Base-by-base conservation (phyloP, 2,113 vertebrate genomes). In the Nettapus auritus region DNA sequence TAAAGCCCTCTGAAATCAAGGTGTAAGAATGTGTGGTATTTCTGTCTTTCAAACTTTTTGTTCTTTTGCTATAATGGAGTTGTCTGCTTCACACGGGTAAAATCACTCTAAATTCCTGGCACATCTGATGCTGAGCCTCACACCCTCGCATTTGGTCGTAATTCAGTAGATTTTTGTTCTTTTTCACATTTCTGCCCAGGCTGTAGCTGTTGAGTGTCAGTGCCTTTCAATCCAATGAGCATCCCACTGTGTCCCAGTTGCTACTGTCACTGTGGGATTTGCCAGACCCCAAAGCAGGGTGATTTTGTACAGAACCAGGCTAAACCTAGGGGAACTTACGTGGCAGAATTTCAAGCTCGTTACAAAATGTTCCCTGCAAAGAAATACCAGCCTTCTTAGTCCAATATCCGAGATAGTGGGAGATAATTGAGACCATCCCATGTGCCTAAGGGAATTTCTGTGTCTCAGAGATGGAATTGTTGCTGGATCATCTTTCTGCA, bases 371-470 rank as follows among this genome's bases (percentile, higher is more conserved):
- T 36, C 57, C 50, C 25, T 75, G 36, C 81, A 78, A 68, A 91
- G 81, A 67, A 82, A 20, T 11, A 52, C 60, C 86, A 57, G 38
- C 42, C 22, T 40, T 73, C 93, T 83, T 36, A 34, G 92, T 25
- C 85, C 88, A 88, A 81, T 90, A 93, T 95, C 95, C 23, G 42
- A 90, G 89, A 31, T 20, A 94, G 82, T 4, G 31, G 77, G 77
- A 82, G 67, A 50, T 95, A 97, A 97, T 94, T 97, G 91, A 95
- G 92, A 93, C 92, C 93, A 95, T 94, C 80, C 91, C 55, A 1
- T 56, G 40, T 57, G 91, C 95, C 85, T 0, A 3, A 75, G 91
- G 96, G 69, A 18, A 3, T 82, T 95, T 92, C 82, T 89, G 64
- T 68, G 31, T 81, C 69, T 86, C 46, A 1, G 66, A 68, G 87